A percentile compares a stretch with the other conserved stretches of the same genome.
Evolutionary conservation across 2,888 invertebrate species (phyloP).

Genomic region (Limnephilus auricula): DNA sequence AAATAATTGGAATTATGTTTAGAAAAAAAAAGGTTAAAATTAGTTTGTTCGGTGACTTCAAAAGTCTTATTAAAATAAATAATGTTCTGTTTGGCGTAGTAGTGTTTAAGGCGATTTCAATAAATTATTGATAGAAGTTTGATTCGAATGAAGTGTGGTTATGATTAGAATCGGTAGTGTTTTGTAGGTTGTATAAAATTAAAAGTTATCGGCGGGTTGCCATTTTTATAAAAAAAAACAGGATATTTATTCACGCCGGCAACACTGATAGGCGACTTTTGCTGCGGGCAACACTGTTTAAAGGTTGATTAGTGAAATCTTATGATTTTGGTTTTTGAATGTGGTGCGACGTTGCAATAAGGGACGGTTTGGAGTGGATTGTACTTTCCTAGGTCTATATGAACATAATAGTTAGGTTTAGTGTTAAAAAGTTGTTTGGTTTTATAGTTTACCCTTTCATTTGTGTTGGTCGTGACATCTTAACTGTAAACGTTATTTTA

Average conservation of each 20-base stretch:
- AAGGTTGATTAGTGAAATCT: slow-evolving; percentile 28
- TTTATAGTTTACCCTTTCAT: slow-evolving; percentile 57
- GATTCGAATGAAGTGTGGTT: slow-evolving; percentile 29
- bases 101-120: slow-evolving; percentile 49
- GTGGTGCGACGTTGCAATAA: slow-evolving; percentile 33
- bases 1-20: slow-evolving; percentile 37
- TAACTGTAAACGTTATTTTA: slow-evolving; percentile 65
- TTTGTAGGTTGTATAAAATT: slow-evolving; percentile 50
- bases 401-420: slow-evolving; percentile 55
- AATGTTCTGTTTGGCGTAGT: slow-evolving; percentile 52
- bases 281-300: slow-evolving; percentile 27
- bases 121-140: slow-evolving; percentile 50
- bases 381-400: slow-evolving; percentile 57
- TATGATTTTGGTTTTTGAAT: slow-evolving; percentile 35
- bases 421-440: slow-evolving; percentile 55
- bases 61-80: slow-evolving; percentile 54
- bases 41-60: slow-evolving; percentile 55
- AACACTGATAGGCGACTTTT: slow-evolving; percentile 47
- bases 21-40: slow-evolving; percentile 21
- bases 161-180: slow-evolving; percentile 51
- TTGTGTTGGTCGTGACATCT: slow-evolving; percentile 64
- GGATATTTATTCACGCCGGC: slow-evolving; percentile 47
- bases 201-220: slow-evolving; percentile 29
- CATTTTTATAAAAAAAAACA: slow-evolving; percentile 45
- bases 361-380: slow-evolving; percentile 49